A percentile compares a stretch with the other conserved stretches of the same genome.
Evolutionary conservation across 2,797 vertebrate genomes (phyloP).

Genomic region (Cottoperca gobio): DNA sequence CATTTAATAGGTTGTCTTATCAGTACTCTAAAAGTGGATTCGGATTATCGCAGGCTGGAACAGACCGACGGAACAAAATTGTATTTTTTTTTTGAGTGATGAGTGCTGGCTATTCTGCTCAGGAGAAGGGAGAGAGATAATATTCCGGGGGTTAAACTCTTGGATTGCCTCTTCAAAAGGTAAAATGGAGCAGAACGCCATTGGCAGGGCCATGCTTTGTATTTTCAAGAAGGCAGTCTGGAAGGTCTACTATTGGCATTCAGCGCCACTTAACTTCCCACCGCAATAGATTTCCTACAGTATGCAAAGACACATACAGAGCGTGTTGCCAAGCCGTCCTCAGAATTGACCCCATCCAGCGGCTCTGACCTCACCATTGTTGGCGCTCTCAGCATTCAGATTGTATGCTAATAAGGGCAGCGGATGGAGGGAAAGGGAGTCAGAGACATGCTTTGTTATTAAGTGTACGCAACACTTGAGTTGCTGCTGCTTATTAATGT

Average conservation of each 20-base stretch:
- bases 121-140: constrained; percentile 74
- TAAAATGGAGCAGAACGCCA: constrained; percentile 76
- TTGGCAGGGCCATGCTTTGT: constrained; percentile 72
- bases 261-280: constrained; percentile 78
- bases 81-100: constrained; percentile 68
- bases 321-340: constrained; percentile 75
- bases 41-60: constrained; percentile 81
- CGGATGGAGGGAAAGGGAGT: constrained; percentile 60
- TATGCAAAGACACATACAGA: constrained; percentile 82
- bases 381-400: constrained; percentile 83
- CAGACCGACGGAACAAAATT: constrained; percentile 77
- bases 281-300: constrained; percentile 80
- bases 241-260: constrained; percentile 82
- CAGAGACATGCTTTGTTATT: constrained; percentile 73
- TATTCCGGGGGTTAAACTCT: constrained; percentile 83
- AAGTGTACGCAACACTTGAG: constrained; percentile 73
- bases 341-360: constrained; percentile 80
- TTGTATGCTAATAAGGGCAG: constrained; percentile 85
- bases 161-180: constrained; percentile 82
- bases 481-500: constrained; percentile 75
- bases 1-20: constrained; percentile 87
- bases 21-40: constrained; percentile 82
- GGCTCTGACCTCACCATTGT: constrained; percentile 83
- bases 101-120: constrained; percentile 72
- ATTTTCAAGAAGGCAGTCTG: constrained; percentile 75